A percentile compares a stretch with the other conserved stretches of the same genome.
phyloP scores from a whole-genome alignment of 2,888 invertebrate genomes.

The Lysandra bellargus region DNA sequence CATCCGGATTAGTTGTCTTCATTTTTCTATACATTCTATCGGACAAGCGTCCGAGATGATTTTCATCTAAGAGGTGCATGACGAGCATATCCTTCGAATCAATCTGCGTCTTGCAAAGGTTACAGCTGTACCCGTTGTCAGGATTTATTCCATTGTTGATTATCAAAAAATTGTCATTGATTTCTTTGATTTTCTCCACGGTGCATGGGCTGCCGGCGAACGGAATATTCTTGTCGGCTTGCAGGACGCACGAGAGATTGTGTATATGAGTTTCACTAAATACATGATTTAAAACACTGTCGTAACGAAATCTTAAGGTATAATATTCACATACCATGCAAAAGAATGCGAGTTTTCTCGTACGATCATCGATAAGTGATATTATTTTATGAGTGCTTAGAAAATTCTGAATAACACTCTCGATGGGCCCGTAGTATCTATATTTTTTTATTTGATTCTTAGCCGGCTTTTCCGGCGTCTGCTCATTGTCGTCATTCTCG shows the following conservation, averaged over 20 bases:
- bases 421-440: slow-evolving; percentile 72
- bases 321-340: slow-evolving; percentile 75
- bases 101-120: slow-evolving; percentile 56
- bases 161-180: slow-evolving; percentile 63
- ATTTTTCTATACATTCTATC: slow-evolving; percentile 65
- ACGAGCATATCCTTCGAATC: slow-evolving; percentile 59
- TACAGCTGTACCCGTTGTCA: slow-evolving; percentile 54
- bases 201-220: slow-evolving; percentile 56
- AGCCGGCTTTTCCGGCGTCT: slow-evolving; percentile 56
- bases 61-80: slow-evolving; percentile 68
- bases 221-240: slow-evolving; percentile 65
- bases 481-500: slow-evolving; percentile 69
- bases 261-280: slow-evolving; percentile 70
- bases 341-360: slow-evolving; percentile 73
- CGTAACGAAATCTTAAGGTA: slow-evolving; percentile 70
- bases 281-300: slow-evolving; percentile 72
- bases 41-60: slow-evolving; percentile 64
- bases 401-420: slow-evolving; percentile 61
- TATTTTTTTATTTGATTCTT: slow-evolving; percentile 69
- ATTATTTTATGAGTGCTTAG: slow-evolving; percentile 65
- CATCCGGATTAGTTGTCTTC: slow-evolving; percentile 60
- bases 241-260: slow-evolving; percentile 65
- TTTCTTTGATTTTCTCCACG: slow-evolving; percentile 62
- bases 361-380: slow-evolving; percentile 68
- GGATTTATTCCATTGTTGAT: slow-evolving; percentile 55